Evolutionary conservation across 2,888 invertebrate species (phyloP).

Genomic region (Cylindroiulus punctatus): DNA sequence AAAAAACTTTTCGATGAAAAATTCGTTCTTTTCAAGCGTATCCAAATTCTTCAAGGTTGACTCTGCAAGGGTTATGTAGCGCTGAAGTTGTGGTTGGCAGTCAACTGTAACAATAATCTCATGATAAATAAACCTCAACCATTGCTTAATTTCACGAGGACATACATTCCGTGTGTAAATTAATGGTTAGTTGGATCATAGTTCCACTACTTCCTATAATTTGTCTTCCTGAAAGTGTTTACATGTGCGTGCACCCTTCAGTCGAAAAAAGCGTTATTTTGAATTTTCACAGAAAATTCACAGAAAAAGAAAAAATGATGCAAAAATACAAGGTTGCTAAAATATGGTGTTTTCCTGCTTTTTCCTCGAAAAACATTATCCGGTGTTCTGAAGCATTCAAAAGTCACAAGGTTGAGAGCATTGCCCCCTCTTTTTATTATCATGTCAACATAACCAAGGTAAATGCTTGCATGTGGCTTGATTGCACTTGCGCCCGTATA

Average conservation of each 20-base stretch:
- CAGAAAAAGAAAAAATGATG: background rate
- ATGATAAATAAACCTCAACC: background rate
- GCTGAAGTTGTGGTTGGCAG: background rate
- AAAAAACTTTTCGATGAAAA: too few relatives aligned
- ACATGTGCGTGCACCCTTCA: background rate
- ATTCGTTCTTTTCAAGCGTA: too few relatives aligned
- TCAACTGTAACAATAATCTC: background rate
- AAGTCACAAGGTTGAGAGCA: background rate
- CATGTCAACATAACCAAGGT: background rate
- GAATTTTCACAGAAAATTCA: background rate
- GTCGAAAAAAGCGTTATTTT: background rate
- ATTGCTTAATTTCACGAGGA: background rate
- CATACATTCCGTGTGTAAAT: background rate
- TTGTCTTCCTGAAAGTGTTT: slow-evolving; percentile 10
- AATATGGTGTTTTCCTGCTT: background rate
- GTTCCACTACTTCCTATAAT: background rate
- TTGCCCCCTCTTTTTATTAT: background rate
- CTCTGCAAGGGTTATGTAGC: background rate
- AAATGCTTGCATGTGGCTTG: background rate
- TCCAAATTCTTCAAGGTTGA: background rate
- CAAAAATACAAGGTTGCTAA: background rate
- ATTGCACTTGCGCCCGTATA: background rate
- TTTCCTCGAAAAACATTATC: background rate
- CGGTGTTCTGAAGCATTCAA: background rate
- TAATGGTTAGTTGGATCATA: background rate